Evolutionary conservation across 2,113 vertebrate genomes (phyloP).

Genomic region (Varanus salvator): DNA sequence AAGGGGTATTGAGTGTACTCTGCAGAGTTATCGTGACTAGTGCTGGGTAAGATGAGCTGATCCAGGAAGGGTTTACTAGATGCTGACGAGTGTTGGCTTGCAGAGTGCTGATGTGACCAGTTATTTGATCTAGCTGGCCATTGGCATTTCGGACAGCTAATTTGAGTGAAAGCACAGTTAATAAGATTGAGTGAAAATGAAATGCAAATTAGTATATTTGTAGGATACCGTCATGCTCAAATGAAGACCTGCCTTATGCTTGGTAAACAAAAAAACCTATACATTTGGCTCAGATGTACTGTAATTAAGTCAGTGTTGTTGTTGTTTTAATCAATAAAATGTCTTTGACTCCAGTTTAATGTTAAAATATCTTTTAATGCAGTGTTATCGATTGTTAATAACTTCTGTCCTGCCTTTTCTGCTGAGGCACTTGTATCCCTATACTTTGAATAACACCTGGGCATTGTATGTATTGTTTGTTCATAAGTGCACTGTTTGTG

Average conservation of each 20-base stretch:
- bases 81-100: neutral
- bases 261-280: neutral
- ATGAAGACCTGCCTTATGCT: neutral
- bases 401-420: neutral
- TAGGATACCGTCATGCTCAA: too few relatives aligned
- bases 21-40: neutral
- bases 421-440: neutral
- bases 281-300: neutral
- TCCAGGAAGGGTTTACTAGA: too few relatives aligned
- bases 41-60: neutral
- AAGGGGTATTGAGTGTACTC: neutral
- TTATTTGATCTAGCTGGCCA: constrained; percentile 13
- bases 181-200: neutral
- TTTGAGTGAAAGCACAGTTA: neutral
- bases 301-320: neutral
- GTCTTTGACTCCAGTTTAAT: neutral
- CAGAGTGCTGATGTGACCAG: neutral
- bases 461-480: neutral
- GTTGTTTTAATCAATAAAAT: neutral
- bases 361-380: neutral
- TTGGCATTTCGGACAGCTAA: neutral
- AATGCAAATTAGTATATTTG: neutral
- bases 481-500: neutral
- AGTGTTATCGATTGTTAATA: neutral
- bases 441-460: neutral